Base-by-base conservation (phyloP, 1,140 invertebrate species). In the Plectrocnemia conspersa region DNA sequence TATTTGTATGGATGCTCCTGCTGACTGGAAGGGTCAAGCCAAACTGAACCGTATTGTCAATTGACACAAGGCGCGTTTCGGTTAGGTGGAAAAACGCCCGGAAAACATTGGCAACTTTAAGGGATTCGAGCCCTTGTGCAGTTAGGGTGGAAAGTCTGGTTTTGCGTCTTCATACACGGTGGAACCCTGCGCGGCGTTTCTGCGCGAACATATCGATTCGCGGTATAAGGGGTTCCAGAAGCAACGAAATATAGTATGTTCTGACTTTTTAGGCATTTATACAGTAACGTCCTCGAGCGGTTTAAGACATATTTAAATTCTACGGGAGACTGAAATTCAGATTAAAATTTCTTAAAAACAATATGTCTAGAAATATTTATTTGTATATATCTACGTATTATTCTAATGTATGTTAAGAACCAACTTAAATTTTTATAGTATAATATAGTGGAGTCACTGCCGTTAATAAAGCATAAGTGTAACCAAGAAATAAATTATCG, bases 151-250 rank as follows among this genome's bases (percentile, higher is more conserved):
- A 23, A 44, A 23, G 11, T 9, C 41, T 22, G 21, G 7, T 21
- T 22, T 44, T 10, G 41, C 21, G 41, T 44, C 21, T 11, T 13
- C 2, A 13, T 19, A 10, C 3, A 25, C 13, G 21, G 13, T 11
- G 2, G 23, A 45, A 32, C 33, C 33, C 47, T 50, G 47, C 47
- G 47, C 47, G 47, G 47, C 5, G 16, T 16, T 50, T 50, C 47
- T 50, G 47, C 47, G 47, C 47, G 47, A 38, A 50, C 33, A 50
- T 50, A 50, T 50, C 47, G 47, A 50, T 50, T 50, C 33, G 47
- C 33, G 32, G 33, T 35, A 22, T 15, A 16, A 18, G 32, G 47
- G 47, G 47, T 36, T 50, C 33, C 33, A 38, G 47, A 38, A 50
- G 47, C 40, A 50, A 13, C 25, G 9, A 38, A 38, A 9, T 38